These are phyloP conservation scores for Pyrgilauda ruficollis DNA, from an alignment of 2,113 vertebrate species.

Conservation along the genomic window DNA sequence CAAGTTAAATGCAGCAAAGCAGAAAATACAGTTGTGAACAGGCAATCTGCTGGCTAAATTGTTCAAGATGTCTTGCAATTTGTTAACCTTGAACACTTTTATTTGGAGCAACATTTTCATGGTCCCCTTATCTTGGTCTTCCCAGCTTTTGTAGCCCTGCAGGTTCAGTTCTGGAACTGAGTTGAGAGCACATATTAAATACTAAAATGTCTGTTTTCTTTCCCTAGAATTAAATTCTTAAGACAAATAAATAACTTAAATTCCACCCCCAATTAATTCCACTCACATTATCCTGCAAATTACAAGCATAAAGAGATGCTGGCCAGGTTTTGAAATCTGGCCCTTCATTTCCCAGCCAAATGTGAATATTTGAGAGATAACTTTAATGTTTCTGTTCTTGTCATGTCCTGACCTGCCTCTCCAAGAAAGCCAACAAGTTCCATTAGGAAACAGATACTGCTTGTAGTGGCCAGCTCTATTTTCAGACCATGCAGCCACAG, in stretches of 20 bases:
- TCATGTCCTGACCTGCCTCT: not conserved
- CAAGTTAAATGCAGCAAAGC: not conserved
- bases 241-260: constrained; percentile 29
- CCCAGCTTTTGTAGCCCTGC: not conserved
- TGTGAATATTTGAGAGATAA: constrained; percentile 24
- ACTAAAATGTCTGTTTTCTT: constrained; percentile 1
- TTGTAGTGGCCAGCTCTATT: not conserved
- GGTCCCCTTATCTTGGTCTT: not conserved
- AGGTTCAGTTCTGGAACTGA: not conserved
- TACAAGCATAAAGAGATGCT: not conserved
- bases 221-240: not conserved
- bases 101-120: constrained; percentile 32
- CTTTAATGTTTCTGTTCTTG: not conserved
- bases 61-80: constrained; percentile 34
- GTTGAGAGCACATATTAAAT: not conserved
- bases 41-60: constrained; percentile 1
- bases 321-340: constrained; percentile 34
- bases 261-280: constrained; percentile 4
- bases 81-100: constrained; percentile 38
- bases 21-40: not conserved
- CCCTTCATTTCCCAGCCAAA: constrained; percentile 9
- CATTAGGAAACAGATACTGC: not conserved
- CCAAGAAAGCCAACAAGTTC: not conserved
- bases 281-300: not conserved
- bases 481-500: not conserved